phyloP scores from a whole-genome alignment of 2,797 vertebrate species.

The Hybognathus amarus region DNA sequence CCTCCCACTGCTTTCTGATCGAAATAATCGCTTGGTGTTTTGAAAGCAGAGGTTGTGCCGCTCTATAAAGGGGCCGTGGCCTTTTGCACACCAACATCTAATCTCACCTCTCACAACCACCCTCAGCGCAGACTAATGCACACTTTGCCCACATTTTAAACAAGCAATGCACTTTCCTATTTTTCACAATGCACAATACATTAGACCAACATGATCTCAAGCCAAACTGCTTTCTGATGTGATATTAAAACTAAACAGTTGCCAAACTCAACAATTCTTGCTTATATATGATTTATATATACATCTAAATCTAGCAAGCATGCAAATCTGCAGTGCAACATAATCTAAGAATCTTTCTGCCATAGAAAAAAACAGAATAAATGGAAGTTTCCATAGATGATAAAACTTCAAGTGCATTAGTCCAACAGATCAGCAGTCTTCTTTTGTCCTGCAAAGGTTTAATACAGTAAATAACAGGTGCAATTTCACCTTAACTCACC shows the following conservation, averaged over 20 bases:
- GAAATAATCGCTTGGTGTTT: conserved; percentile 8
- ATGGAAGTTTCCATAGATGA: not conserved
- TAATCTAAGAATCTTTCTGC: not conserved
- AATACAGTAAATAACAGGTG: not conserved
- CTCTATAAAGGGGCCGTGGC: conserved; percentile 18
- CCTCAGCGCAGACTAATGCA: not conserved
- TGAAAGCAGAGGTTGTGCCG: conserved; percentile 6
- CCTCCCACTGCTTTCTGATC: conserved; percentile 15
- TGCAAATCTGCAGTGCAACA: conserved; percentile 7
- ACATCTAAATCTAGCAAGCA: not conserved
- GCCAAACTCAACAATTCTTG: not conserved
- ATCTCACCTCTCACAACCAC: conserved; percentile 27
- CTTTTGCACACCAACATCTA: conserved; percentile 35
- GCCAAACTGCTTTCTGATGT: not conserved
- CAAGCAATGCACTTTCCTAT: not conserved
- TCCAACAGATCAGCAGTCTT: not conserved
- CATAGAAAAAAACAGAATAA: not conserved
- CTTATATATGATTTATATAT: not conserved
- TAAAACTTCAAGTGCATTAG: not conserved
- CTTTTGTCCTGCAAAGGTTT: not conserved
- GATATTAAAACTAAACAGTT: not conserved
- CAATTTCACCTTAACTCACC: conserved; percentile 37
- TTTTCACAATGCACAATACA: not conserved
- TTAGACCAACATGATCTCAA: not conserved
- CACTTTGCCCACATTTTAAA: not conserved